Conservation (phyloP, 2,888 invertebrate species). For the Idaea biselata region DNA sequence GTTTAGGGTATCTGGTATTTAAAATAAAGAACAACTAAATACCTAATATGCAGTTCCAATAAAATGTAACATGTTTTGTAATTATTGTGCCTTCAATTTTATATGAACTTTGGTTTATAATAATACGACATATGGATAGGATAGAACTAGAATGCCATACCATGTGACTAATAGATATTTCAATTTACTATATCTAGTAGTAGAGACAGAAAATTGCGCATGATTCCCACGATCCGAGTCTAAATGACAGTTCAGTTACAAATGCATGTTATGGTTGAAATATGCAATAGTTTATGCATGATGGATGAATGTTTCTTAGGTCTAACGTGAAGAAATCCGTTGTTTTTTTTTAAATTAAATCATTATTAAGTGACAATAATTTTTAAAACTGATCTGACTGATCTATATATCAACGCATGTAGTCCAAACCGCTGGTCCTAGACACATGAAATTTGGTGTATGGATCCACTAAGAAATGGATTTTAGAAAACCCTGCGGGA, state of each 20-base stretch:
- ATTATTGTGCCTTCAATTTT: not conserved
- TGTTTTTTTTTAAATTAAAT: too few species aligned
- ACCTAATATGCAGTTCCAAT: not conserved
- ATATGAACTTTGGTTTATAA: not conserved
- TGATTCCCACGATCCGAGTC: conserved; percentile 26
- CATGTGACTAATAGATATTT: conserved; percentile 9
- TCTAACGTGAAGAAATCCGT: not conserved
- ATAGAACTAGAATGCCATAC: conserved; percentile 1
- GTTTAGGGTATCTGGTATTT: not conserved
- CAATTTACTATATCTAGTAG: conserved; percentile 19
- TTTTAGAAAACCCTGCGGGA: too few species aligned
- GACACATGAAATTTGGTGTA: too few species aligned
- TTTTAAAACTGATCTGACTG: too few species aligned
- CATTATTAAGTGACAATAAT: too few species aligned
- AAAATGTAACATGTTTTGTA: not conserved
- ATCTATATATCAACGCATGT: too few species aligned
- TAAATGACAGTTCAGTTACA: conserved; percentile 3
- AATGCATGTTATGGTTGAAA: conserved; percentile 1
- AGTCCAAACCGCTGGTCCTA: too few species aligned
- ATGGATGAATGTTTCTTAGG: not conserved
- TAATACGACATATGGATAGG: not conserved
- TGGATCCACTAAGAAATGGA: too few species aligned
- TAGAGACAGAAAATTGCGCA: conserved; percentile 30
- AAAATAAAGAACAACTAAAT: not conserved
- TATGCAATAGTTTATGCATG: conserved; percentile 1